A percentile compares a stretch with the other conserved stretches of the same genome.
phyloP scores from a whole-genome alignment of 1,140 invertebrate genomes.

The Drosophila nannoptera region DNA sequence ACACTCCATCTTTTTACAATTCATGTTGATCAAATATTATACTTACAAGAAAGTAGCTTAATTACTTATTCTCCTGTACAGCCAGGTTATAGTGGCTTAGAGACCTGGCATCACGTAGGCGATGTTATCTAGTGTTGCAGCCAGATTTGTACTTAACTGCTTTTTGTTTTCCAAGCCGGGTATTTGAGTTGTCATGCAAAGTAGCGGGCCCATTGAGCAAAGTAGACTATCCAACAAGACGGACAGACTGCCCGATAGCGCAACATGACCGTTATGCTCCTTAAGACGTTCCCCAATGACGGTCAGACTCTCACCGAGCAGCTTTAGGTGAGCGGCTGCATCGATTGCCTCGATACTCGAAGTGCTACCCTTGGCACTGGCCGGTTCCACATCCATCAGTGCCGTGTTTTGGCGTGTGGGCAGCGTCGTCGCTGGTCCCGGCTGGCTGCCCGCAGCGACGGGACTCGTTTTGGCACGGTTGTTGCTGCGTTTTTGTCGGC shows the following conservation, averaged over 20 bases:
- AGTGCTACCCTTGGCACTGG: slow-evolving; percentile 17
- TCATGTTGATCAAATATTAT: not conserved
- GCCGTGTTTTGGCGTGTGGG: slow-evolving; percentile 1
- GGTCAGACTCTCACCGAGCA: slow-evolving; percentile 94
- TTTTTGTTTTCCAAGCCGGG: slow-evolving; percentile 82
- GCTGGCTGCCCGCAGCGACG: not conserved
- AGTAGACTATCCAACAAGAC: slow-evolving; percentile 96
- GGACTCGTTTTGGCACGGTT: slow-evolving; percentile 6
- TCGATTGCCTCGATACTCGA: slow-evolving; percentile 91
- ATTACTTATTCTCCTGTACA: not conserved
- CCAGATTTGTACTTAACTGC: slow-evolving; percentile 84
- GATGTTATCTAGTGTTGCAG: slow-evolving; percentile 93
- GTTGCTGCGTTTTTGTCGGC: slow-evolving; percentile 28
- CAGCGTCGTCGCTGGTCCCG: not conserved
- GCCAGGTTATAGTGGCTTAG: slow-evolving; percentile 79
- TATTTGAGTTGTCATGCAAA: slow-evolving; percentile 92
- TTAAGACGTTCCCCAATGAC: slow-evolving; percentile 95
- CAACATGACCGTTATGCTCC: slow-evolving; percentile 96
- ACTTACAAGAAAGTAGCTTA: not conserved
- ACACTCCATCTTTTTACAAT: not conserved
- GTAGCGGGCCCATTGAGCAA: slow-evolving; percentile 93
- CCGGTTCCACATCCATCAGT: not conserved
- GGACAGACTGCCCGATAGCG: slow-evolving; percentile 95
- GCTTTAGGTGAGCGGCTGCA: slow-evolving; percentile 94
- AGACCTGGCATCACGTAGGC: slow-evolving; percentile 98